These are phyloP conservation scores for Tenualosa ilisha DNA, from an alignment of 2,797 vertebrate species.

Conservation along the genomic window DNA sequence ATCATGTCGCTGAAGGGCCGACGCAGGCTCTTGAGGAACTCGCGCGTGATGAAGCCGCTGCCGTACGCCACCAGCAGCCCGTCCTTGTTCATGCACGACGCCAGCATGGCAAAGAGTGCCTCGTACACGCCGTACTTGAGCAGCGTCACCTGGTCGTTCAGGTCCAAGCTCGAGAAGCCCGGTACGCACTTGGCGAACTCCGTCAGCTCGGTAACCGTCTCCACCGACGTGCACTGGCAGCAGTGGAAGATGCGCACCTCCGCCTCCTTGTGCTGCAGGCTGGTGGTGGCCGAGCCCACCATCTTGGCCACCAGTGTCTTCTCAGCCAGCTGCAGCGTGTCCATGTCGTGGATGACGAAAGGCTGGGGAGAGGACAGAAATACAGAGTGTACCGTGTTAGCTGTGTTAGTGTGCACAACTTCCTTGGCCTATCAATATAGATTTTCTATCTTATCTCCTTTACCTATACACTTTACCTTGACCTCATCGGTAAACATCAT, in stretches of 20 bases:
- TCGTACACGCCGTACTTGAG: conserved; percentile 86
- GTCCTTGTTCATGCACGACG: conserved; percentile 87
- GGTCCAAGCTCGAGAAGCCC: conserved; percentile 79
- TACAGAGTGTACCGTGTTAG: too few relatives aligned
- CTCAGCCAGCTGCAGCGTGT: conserved; percentile 84
- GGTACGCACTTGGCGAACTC: conserved; percentile 89
- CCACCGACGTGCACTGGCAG: conserved; percentile 84
- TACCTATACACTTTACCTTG: too few relatives aligned
- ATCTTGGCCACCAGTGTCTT: conserved; percentile 83
- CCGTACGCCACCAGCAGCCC: conserved; percentile 85
- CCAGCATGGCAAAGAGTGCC: conserved; percentile 87
- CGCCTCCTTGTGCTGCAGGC: conserved; percentile 82
- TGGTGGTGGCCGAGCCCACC: conserved; percentile 68
- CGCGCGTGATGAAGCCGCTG: conserved; percentile 86
- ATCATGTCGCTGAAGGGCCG: conserved; percentile 86
- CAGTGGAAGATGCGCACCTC: conserved; percentile 87
- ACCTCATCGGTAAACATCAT: too few relatives aligned
- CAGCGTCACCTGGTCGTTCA: conserved; percentile 86
- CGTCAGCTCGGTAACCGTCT: conserved; percentile 84
- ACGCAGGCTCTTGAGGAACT: conserved; percentile 84
- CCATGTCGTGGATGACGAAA: conserved; percentile 88
- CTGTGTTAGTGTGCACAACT: background rate
- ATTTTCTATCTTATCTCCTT: too few relatives aligned
- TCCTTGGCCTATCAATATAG: too few relatives aligned
- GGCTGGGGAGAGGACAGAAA: conserved; percentile 66